phyloP scores from a whole-genome alignment of 1,140 invertebrate species.

The Papilio aristodemus region DNA sequence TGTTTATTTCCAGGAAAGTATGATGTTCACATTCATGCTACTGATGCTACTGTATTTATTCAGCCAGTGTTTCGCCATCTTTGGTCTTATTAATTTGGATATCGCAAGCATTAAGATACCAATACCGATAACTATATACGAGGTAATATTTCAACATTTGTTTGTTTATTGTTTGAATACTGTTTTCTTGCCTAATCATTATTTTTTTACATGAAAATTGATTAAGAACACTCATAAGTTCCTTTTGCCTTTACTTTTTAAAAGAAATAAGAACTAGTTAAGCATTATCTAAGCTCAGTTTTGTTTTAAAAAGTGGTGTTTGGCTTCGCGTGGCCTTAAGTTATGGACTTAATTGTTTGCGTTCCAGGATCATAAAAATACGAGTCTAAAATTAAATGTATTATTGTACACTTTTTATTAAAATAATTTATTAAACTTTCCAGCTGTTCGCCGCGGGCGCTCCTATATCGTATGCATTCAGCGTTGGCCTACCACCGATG shows the following conservation, averaged over 20 bases:
- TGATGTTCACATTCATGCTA: constrained; percentile 74
- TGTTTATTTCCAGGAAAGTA: constrained; percentile 71
- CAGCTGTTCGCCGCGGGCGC: constrained; percentile 71
- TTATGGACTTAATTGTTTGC: too few species aligned
- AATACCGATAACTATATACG: constrained; percentile 67
- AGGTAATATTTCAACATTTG: constrained; percentile 50
- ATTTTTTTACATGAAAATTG: background rate
- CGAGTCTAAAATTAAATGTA: too few species aligned
- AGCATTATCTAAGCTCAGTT: too few species aligned
- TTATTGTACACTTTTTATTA: background rate
- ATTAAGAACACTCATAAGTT: too few species aligned
- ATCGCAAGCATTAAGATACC: constrained; percentile 71
- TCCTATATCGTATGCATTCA: constrained; percentile 70
- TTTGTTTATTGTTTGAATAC: too few species aligned
- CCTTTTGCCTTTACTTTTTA: too few species aligned
- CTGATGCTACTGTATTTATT: constrained; percentile 69
- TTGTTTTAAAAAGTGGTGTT: too few species aligned
- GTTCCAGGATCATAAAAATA: too few species aligned
- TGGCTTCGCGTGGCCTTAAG: too few species aligned
- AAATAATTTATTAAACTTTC: constrained; percentile 28
- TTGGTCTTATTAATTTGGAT: constrained; percentile 71
- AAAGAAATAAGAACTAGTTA: too few species aligned
- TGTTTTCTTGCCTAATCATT: too few species aligned
- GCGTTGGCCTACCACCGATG: constrained; percentile 60
- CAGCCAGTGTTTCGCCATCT: constrained; percentile 72